phyloP scores from a whole-genome alignment of 1,140 invertebrate species.

The Musca vetustissima region DNA sequence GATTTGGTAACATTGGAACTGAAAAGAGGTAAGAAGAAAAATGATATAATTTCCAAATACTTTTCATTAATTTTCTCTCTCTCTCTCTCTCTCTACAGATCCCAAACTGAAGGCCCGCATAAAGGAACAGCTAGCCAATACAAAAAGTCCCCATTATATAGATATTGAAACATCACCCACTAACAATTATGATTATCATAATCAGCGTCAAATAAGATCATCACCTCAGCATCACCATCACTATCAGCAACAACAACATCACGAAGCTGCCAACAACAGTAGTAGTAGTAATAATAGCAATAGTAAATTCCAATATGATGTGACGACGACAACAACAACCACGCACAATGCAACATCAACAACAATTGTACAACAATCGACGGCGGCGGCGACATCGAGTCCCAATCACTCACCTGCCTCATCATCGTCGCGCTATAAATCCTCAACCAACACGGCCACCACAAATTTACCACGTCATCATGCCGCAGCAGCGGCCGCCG shows the following conservation, averaged over 20 bases:
- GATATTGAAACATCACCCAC: constrained; percentile 54
- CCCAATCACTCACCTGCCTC: constrained; percentile 27
- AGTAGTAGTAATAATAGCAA: neutral
- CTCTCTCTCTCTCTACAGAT: constrained; percentile 62
- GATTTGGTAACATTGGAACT: constrained; percentile 85
- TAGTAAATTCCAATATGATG: constrained; percentile 21
- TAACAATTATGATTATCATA: constrained; percentile 51
- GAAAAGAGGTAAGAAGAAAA: constrained; percentile 70
- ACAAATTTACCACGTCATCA: constrained; percentile 51
- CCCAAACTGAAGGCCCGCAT: constrained; percentile 81
- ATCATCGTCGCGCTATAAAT: constrained; percentile 44
- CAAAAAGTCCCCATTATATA: constrained; percentile 53
- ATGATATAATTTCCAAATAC: neutral
- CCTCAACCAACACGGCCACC: constrained; percentile 29
- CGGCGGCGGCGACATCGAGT: neutral
- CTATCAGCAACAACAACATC: constrained; percentile 8
- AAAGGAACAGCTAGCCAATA: constrained; percentile 69
- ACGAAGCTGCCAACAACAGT: constrained; percentile 22
- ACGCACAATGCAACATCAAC: constrained; percentile 26
- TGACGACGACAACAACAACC: constrained; percentile 29
- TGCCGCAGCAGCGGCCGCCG: constrained; percentile 32
- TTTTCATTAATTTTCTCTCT: neutral
- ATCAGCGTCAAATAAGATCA: constrained; percentile 27
- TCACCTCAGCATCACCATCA: constrained; percentile 21
- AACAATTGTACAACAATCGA: constrained; percentile 8